Base-by-base conservation (phyloP, 2,113 vertebrate genomes). In the Aptenodytes forsteri region DNA sequence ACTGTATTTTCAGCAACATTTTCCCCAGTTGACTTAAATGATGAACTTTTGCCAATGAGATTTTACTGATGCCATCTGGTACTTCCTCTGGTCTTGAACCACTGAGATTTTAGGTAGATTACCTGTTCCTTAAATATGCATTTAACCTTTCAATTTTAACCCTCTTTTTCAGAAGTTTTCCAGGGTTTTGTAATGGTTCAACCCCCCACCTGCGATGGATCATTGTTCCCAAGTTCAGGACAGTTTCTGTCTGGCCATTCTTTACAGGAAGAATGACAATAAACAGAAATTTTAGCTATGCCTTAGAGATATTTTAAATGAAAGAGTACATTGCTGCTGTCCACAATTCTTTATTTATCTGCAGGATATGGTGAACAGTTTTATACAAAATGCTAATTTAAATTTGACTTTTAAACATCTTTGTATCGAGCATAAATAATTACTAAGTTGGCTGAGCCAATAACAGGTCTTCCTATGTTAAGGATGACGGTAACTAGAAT, bases 51-150 rank as follows among this genome's bases (percentile, higher is more conserved):
- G 13, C 32, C 76, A 78, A 29, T 38, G 62, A 75, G 81, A 83
- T 89, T 92, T 93, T 97, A 30, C 42, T 71, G 50, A 88, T 90
- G 58, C 88, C 85, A 94, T 90, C 85, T 95, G 93, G 71, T 86
- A 75, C 26, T 82, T 89, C 23, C 62, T 92, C 64, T 96, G 90
- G 86, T 90, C 44, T 80, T 72, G n/a, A 93, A 86, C 85, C 32
- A 42, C 11, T 81, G 71, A 69, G 42, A 77, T 80, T 77, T 93
- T 81, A 46, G 49, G 40, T 70, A 29, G 38, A 71, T 75, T 55
- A 64, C 58, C 36, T 70, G 40, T 32, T 87, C 46, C 38, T 94
- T 86, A 92, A 91, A 87, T 88, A 72, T 27, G 4, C 13, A 76
- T 70, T 87, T 89, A 62, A 77, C 64, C n/a, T 94, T 96, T 64